phyloP scores from a whole-genome alignment of 2,113 vertebrate species.

The Rhineura floridana region DNA sequence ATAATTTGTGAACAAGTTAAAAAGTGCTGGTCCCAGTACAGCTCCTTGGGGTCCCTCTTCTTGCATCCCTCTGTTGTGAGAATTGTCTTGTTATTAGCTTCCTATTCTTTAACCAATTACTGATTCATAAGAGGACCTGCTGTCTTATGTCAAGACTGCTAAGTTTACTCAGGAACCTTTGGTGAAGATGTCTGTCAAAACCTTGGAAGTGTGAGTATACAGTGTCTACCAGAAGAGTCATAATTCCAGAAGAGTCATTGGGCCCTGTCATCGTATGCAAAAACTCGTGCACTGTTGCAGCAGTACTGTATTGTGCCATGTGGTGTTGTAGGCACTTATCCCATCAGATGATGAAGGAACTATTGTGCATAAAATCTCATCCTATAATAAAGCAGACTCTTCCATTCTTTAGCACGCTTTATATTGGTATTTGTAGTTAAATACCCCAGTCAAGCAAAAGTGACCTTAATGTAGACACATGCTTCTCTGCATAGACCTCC shows the following conservation, averaged over 20 bases:
- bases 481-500: background rate
- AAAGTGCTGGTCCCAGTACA: background rate
- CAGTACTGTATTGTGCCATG: background rate
- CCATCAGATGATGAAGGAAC: background rate
- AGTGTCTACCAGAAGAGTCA: too few relatives aligned
- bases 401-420: background rate
- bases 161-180: background rate
- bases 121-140: background rate
- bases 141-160: background rate
- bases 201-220: background rate
- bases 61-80: background rate
- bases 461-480: background rate
- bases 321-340: background rate
- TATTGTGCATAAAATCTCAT: background rate
- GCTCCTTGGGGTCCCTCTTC: background rate
- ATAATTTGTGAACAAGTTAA: background rate
- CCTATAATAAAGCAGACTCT: background rate
- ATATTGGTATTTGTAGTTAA: background rate
- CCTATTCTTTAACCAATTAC: background rate
- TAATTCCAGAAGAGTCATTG: background rate
- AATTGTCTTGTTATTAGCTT: background rate
- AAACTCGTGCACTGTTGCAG: background rate
- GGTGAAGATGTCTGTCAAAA: background rate
- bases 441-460: background rate
- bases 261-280: background rate